Base-by-base conservation (phyloP, 2,797 vertebrate genomes). In the Cossypha dichroa region DNA sequence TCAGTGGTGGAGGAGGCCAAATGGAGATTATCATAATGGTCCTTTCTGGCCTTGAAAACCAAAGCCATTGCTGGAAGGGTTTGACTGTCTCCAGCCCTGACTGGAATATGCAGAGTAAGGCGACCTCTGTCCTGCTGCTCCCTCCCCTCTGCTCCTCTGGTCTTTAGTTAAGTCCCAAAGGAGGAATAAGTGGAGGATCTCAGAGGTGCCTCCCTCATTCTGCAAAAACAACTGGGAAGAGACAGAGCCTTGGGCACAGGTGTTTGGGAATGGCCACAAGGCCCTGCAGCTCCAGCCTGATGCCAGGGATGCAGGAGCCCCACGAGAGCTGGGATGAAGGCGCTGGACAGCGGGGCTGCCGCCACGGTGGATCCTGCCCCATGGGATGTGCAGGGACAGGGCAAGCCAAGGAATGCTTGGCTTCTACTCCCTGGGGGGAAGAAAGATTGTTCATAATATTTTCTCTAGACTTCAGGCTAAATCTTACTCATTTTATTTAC, bases 401-500 rank as follows among this genome's bases (percentile, higher is more conserved):
- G 23, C 48, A 69, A 55, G 80, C 85, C 70, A 55, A 92, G 76
- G 94, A 95, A 96, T 95, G 93, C 67, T 94, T 7, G 82, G 93
- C 89, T 91, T 93, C 87, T 90, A 7, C 54, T 92, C 78, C 85
- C 64, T 38, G 8, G 29, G 45, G 75, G 79, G 3, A 75, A 84
- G 33, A 85, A 83, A 88, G 46, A 77, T 90, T 93, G 68, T 68
- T 95, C 78, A 43, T 66, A 69, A 91, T 80, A 45, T 93, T 81
- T 95, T 91, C 76, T 78, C 41, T 86, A 91, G 87, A 46, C 94
- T 95, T 48, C 81, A 85, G 89, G 89, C 82, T 33, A 90, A 63
- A 63, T 46, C 89, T 88, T 76, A 38, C 62, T 94, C 69, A 28
- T 74, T 95, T 94, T 94, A 88, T 96, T 97, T 94, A 86, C 85